Evolutionary conservation across 1,140 invertebrate genomes (phyloP), one percentile per base, ranked within the genome.

Genomic region (Bombus sibiricus): DNA sequence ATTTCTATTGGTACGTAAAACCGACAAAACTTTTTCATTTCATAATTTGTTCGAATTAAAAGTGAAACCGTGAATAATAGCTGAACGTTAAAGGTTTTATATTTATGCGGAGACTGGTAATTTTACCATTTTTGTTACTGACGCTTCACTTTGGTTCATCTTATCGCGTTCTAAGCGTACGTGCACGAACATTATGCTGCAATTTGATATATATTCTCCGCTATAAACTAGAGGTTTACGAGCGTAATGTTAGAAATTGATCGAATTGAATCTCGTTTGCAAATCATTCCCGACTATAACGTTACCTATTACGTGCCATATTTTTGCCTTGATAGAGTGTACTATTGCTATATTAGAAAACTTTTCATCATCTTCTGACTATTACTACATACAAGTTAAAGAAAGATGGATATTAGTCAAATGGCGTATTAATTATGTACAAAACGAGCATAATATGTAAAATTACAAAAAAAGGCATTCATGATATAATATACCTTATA

Each of bases 261-360:
- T 47, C 43, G 69, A 81, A 81, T 81, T 53, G 47, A 25, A 47
- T 22, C 9, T 57, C 37, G 64, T 69, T 81, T 81, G 53, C 13
- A 32, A 71, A 71, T 57, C 43, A n/a, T 32, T 39, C 4, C 39
- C 39, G 8, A 25, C 10, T n/a, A 18, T 43, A 64, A 37, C 57
- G 1, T 28, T 59, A 57, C 18, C 22, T 18, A n/a, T 41, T 13
- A 37, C 57, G 22, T 72, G 39, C 53, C 13, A 13, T 25, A 39
- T 72, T 57, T 57, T 81, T 32, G 9, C 22, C 53, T 28, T 15
- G 34, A 10, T 0, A 32, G 25, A n/a, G 10, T 59, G 4, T 69
- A 57, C 53, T n/a, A 80, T 53, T 34, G 47, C 66, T 53, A 53
- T 22, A 34, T 59, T 28, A 39, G 4, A 3, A 10, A 4, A 28